These are phyloP conservation scores for Podabrus alpinus DNA, from an alignment of 2,888 invertebrate species.

Conservation along the genomic window DNA sequence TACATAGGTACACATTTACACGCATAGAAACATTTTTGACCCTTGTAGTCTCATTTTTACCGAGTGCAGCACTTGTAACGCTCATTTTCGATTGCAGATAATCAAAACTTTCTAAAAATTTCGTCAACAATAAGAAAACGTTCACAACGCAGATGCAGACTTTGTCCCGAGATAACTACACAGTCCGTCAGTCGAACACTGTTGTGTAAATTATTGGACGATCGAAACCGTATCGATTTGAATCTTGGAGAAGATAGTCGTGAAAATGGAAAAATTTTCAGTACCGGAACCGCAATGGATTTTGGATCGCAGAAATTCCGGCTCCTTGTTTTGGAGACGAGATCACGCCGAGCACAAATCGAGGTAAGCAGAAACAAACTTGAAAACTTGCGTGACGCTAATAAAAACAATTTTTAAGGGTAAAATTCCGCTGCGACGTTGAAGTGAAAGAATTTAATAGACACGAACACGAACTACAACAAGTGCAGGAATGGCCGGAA, in stretches of 20 bases:
- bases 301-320: constrained; percentile 51
- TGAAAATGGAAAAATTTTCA: constrained; percentile 43
- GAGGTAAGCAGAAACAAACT: constrained; percentile 40
- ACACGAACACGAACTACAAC: constrained; percentile 55
- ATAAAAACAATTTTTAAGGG: constrained; percentile 48
- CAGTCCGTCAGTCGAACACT: background rate
- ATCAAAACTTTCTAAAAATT: background rate
- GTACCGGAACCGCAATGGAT: constrained; percentile 55
- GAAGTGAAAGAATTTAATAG: constrained; percentile 60
- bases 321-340: constrained; percentile 53
- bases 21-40: background rate
- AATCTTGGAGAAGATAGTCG: constrained; percentile 28
- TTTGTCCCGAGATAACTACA: background rate
- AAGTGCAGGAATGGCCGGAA: constrained; percentile 45
- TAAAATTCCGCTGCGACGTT: constrained; percentile 61
- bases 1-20: no score
- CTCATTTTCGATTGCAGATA: background rate
- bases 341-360: constrained; percentile 45
- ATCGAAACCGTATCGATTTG: background rate
- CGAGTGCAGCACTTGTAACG: background rate
- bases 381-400: background rate
- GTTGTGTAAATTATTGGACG: background rate
- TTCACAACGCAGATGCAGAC: background rate
- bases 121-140: background rate
- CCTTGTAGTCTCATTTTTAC: background rate